Evolutionary conservation across 2,888 invertebrate genomes (phyloP).

Genomic region (Amiota communis): DNA sequence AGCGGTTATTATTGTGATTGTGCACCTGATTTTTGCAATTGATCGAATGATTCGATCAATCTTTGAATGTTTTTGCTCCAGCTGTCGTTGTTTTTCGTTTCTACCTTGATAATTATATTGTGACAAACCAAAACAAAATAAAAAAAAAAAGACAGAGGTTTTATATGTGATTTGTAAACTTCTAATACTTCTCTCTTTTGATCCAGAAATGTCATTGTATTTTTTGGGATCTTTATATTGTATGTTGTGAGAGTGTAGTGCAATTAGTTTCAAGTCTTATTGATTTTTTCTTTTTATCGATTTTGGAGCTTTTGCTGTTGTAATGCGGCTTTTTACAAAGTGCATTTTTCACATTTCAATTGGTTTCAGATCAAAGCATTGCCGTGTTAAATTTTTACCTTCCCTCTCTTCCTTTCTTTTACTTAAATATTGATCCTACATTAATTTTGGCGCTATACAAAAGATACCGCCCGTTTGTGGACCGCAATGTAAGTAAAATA

Average conservation of each 20-base stretch:
- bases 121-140: background rate
- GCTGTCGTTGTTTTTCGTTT: conserved; percentile 9
- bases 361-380: conserved; percentile 55
- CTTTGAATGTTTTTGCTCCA: conserved; percentile 7
- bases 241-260: background rate
- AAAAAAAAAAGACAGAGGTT: too few relatives aligned
- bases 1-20: background rate
- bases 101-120: background rate
- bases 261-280: conserved; percentile 28
- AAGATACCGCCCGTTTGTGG: conserved; percentile 13
- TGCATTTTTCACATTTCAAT: conserved; percentile 56
- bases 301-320: conserved; percentile 40
- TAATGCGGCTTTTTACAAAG: conserved; percentile 65
- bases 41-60: conserved; percentile 30
- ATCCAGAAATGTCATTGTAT: conserved; percentile 8
- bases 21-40: conserved; percentile 9
- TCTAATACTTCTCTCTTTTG: background rate
- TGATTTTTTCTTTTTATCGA: conserved; percentile 43
- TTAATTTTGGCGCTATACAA: conserved; percentile 12
- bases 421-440: background rate
- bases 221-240: background rate
- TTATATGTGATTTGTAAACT: conserved; percentile 28
- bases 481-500: conserved; percentile 19
- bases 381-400: conserved; percentile 17
- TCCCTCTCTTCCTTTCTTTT: background rate